Conservation (phyloP, 2,797 vertebrate species). For the Propithecus perrieri region DNA sequence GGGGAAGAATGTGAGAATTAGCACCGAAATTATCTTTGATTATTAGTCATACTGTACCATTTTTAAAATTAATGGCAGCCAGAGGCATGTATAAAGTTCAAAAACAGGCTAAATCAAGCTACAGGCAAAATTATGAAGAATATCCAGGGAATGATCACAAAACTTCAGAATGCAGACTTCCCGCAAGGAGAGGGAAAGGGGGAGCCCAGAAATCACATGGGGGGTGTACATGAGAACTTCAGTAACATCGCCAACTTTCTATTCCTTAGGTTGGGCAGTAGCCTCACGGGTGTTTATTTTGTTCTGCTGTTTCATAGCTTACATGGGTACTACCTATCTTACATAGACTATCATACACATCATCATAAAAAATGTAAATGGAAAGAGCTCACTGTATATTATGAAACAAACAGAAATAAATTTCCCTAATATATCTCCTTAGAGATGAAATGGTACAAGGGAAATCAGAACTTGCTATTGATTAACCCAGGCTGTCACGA, state of each 20-base stretch:
- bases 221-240: neutral
- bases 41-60: neutral
- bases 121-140: neutral
- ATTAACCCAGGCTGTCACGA: neutral
- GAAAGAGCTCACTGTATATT: neutral
- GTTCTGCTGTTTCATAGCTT: neutral
- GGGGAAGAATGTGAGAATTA: neutral
- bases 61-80: slow-evolving; percentile 42
- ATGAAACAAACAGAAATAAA: slow-evolving; percentile 5
- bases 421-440: neutral
- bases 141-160: neutral
- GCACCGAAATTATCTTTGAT: slow-evolving; percentile 23
- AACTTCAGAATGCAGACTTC: neutral
- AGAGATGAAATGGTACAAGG: neutral
- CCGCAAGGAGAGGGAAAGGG: neutral
- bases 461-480: neutral
- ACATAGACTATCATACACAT: neutral
- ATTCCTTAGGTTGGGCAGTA: neutral
- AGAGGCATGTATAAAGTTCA: slow-evolving; percentile 20
- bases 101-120: neutral
- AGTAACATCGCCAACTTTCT: neutral
- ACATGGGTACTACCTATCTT: neutral
- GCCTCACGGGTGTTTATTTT: neutral
- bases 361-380: neutral
- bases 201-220: neutral